phyloP scores from a whole-genome alignment of 2,888 invertebrate species.

The Ophion obscuratus region DNA sequence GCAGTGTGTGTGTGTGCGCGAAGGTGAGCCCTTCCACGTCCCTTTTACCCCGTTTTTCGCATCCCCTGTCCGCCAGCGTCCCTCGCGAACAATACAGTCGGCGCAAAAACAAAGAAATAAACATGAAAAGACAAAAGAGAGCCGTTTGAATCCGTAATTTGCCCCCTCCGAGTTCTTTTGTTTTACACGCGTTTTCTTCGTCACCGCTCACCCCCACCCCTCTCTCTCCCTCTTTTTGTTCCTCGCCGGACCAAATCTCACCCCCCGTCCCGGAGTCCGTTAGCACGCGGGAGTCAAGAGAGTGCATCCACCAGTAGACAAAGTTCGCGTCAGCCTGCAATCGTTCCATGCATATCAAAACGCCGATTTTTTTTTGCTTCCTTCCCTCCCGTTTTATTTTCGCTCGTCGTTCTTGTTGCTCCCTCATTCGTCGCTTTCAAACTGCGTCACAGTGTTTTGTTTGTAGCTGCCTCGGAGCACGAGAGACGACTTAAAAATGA shows the following conservation, averaged over 20 bases:
- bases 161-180: constrained; percentile 80
- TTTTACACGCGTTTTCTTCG: constrained; percentile 73
- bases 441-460: constrained; percentile 14
- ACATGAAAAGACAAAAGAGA: constrained; percentile 82
- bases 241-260: constrained; percentile 70
- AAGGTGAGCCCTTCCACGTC: constrained; percentile 40
- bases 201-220: constrained; percentile 60
- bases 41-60: constrained; percentile 59
- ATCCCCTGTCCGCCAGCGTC: constrained; percentile 62
- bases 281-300: constrained; percentile 59
- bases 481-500: constrained; percentile 14
- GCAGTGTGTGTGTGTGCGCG: constrained; percentile 43
- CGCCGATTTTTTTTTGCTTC: constrained; percentile 29
- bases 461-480: constrained; percentile 14
- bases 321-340: constrained; percentile 54
- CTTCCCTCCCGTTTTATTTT: constrained; percentile 16
- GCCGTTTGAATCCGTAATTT: constrained; percentile 84
- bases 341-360: constrained; percentile 48
- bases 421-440: constrained; percentile 34
- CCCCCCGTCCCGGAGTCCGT: constrained; percentile 53
- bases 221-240: constrained; percentile 38
- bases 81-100: constrained; percentile 80
- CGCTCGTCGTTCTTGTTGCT: constrained; percentile 19
- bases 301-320: constrained; percentile 50
- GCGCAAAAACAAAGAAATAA: constrained; percentile 83